Base-by-base conservation (phyloP, 2,888 invertebrate genomes). In the Dichetophora obliterata region DNA sequence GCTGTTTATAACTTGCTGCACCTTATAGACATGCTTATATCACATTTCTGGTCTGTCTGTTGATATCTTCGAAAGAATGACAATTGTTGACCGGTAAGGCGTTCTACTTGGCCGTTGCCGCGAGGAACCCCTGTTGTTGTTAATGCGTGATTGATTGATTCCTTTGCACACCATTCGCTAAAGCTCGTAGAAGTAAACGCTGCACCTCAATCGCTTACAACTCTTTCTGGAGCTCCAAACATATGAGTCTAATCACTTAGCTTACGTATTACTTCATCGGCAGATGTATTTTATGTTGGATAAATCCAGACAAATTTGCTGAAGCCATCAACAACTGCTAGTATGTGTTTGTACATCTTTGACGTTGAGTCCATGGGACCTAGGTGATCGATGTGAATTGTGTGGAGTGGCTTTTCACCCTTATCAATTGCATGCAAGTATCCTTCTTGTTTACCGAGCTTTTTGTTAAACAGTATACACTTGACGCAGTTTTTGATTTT, bases 51-150 rank as follows among this genome's bases (percentile, higher is more conserved):
- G 54, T 14, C 27, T 9, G 16, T 52, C 34, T 9, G 54, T 5
- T 19, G 57, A 71, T 16, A 71, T 14, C 43, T 71, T 71, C 19
- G 57, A 24, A n/a, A 71, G 5, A 16, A 57, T 43, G n/a, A 4
- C 9, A 11, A 68, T 6, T 19, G n/a, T 43, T 11, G 19, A 16
- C 34, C 69, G 9, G 19, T 69, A 31, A 71, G 19, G 6, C 48
- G 48, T 66, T 75, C 75, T 34, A 50, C 34, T 19, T 75, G 66
- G 5, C 66, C 75, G 24, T 75, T 75, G 16, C 75, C 66, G 24
- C 66, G 16, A n/a, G 65, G 31, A 4, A 75, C 22, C 11, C 34
- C 75, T 31, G 75, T 75, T 31, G 75, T 75, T 48, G 19, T 65
- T 52, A 27, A 5, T 3, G 54, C 27, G 22, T 66, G 50, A 24